Evolutionary conservation across 1,140 invertebrate species (phyloP), one percentile per base, ranked within the genome.

Genomic region (Lepidurus packardi): DNA sequence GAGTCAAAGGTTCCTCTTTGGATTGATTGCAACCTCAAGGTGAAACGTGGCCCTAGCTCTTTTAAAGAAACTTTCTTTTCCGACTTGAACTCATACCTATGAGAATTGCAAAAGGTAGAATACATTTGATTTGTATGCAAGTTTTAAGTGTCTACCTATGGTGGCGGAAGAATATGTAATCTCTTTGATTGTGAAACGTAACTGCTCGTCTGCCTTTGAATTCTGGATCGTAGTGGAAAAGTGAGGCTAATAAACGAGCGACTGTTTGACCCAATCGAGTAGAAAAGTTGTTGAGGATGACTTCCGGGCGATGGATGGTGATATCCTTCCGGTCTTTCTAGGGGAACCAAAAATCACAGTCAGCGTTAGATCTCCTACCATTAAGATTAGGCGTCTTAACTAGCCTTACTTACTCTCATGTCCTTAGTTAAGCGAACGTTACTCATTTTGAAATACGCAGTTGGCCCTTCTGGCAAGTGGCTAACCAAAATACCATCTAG

Each of bases 141-240:
- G 16, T 25, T 2, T 9, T 3, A 13, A 77, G 25, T 41, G 43
- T 77, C 0, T 73, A 96, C 93, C 95, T 92, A 85, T 99, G 97
- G 86, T 99, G 96, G 77, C 98, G 89, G 83, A 99, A 98, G 86
- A 99, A 99, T 82, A 99, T 97, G 82, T 97, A 99, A 87, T 99
- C 98, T 80, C 98, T 88, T 84, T 99, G 98, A 88, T 99, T 99
- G 85, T 99, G 98, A 84, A 99, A 98, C 16, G 98, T 98, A 16
- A 97, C 94, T 3, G 92, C 96, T 81, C 97, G 88, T 21, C 96
- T 88, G 1, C 97, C 97, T 82, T 91, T 90, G 85, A 98, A 99
- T 83, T 99, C 90, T 0, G 98, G 97, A 83, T 97, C 91, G 86
- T 96, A 95, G 84, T 98, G 97, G 86, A 99, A 99, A 11, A 99